Base-by-base conservation (phyloP, 2,888 invertebrate genomes). In the Chymomyza caudatula region DNA sequence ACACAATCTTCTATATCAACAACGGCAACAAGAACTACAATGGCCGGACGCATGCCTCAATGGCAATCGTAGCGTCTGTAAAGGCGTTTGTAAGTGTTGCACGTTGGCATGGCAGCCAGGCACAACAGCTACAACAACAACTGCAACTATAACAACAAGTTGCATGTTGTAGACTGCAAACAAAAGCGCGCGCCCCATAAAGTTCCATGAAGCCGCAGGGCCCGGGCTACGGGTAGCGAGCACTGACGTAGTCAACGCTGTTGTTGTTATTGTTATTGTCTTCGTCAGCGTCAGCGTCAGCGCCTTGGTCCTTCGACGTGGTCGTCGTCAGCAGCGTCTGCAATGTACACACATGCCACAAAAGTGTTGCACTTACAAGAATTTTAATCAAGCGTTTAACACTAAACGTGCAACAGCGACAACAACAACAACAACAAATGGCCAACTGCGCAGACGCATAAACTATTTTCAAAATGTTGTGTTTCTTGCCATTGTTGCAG, bases 371-470 rank as follows among this genome's bases (percentile, higher is more conserved):
- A 85, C 78, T 80, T 88, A 88, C 88, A 88, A 88, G 88, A 88
- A 89, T 88, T 88, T 88, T 88, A 88, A 88, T 88, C 88, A 88
- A 88, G 84, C 88, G 88, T 87, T 88, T 88, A 88, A 87, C 87
- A 88, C 87, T 84, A 81, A 86, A 84, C 84, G 78, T 23, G 62
- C 62, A 62, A 56, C 49, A 47, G 23, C n/a, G 23, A 17, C 42
- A 59, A 63, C 63, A 63, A 54, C 65, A 23, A 25, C 15, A 49
- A 20, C 25, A 59, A 52, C 61, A 61, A 56, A 42, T 43, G 57
- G 51, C 22, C 29, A 43, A 55, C 54, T 76, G 83, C 81, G 81
- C 83, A 86, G 82, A 82, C 85, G 83, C 86, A 86, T 83, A 83
- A 86, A 85, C 86, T 83, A 86, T 86, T 82, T 85, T 69, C 66